A percentile compares a stretch with the other conserved stretches of the same genome.
phyloP scores from a whole-genome alignment of 53 echinoderm and acorn worm genomes.

The Actinopyga echinites region DNA sequence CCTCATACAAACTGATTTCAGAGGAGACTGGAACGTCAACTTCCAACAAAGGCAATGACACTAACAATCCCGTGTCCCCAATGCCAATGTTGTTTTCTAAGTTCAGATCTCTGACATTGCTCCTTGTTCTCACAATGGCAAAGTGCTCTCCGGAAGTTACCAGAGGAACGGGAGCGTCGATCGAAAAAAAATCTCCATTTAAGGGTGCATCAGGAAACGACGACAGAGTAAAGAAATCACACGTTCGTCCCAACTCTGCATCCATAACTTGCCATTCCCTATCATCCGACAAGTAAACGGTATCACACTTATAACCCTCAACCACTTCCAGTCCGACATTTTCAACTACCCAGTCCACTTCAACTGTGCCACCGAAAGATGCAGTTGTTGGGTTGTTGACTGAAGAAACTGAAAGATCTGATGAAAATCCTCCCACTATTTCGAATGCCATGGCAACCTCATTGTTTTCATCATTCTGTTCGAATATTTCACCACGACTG shows the following conservation, averaged over 20 bases:
- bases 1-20: neutral
- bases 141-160: constrained; percentile 10
- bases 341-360: constrained; percentile 29
- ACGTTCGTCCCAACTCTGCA: constrained; percentile 20
- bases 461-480: constrained; percentile 18
- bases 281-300: constrained; percentile 35
- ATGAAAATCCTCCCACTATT: neutral
- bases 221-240: neutral
- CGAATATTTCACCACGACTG: constrained; percentile 19
- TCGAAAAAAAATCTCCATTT: neutral
- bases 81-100: constrained; percentile 24
- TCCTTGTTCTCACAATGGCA: constrained; percentile 39
- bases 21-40: neutral
- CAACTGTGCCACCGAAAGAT: neutral
- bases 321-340: constrained; percentile 17
- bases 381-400: neutral
- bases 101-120: constrained; percentile 15
- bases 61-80: neutral
- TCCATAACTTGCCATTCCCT: constrained; percentile 20
- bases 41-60: constrained; percentile 15
- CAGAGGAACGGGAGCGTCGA: neutral
- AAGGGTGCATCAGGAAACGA: neutral
- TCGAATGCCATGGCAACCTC: constrained; percentile 5
- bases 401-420: constrained; percentile 29
- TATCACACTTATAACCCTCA: constrained; percentile 28